These are phyloP conservation scores for Podarcis cretensis DNA, from an alignment of 2,113 vertebrate species.

Conservation along the genomic window DNA sequence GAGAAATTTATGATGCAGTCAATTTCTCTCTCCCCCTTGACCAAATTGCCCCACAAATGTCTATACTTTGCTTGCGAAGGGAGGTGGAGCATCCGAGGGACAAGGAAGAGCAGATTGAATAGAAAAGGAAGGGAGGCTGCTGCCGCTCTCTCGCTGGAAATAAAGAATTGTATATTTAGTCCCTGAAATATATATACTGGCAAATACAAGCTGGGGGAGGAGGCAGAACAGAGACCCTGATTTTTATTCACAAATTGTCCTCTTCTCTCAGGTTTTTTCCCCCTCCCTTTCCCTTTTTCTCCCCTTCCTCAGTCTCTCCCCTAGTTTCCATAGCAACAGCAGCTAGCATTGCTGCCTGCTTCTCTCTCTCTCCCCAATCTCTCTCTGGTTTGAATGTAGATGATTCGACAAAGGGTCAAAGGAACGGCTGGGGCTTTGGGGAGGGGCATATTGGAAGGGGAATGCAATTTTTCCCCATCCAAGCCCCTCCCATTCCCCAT, in stretches of 20 bases:
- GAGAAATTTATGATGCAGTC: conserved; percentile 25
- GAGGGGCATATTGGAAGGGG: conserved; percentile 18
- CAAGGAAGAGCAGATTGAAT: conserved; percentile 13
- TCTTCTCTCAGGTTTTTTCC: conserved; percentile 50
- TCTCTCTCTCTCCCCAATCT: conserved; percentile 29
- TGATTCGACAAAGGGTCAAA: conserved; percentile 63
- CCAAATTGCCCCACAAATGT: conserved; percentile 43
- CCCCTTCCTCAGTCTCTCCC: conserved; percentile 71
- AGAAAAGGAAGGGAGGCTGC: background rate
- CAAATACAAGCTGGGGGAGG: background rate
- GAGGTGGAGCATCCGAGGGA: background rate
- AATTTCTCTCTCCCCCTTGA: background rate
- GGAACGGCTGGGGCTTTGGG: conserved; percentile 22
- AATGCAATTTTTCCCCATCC: conserved; percentile 23
- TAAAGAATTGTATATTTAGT: conserved; percentile 32
- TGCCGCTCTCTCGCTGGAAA: conserved; percentile 25
- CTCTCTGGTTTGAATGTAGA: conserved; percentile 30
- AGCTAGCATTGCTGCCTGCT: conserved; percentile 51
- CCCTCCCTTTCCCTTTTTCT: conserved; percentile 58
- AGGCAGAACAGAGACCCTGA: conserved; percentile 32
- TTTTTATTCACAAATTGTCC: conserved; percentile 69
- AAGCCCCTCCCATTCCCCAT: background rate
- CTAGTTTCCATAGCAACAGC: conserved; percentile 78
- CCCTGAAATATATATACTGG: conserved; percentile 19
- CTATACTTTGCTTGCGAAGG: conserved; percentile 32